Percentiles rank a stretch among this genome's conserved stretches.
Evolutionary conservation across 2,888 invertebrate species (phyloP).

Genomic region (Cepaea hortensis): DNA sequence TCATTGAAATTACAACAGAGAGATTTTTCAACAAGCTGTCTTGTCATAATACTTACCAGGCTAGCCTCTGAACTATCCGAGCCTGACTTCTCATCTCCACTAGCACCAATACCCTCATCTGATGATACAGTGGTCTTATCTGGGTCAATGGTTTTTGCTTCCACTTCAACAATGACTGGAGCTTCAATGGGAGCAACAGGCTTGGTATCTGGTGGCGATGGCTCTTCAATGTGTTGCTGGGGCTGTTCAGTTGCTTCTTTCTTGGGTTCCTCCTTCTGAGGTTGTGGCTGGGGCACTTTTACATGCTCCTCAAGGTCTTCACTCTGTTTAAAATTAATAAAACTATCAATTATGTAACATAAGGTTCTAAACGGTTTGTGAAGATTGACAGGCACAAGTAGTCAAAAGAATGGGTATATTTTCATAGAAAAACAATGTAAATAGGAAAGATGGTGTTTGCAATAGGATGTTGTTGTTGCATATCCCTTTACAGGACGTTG

Average conservation of each 20-base stretch:
- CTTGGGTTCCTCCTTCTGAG: not conserved
- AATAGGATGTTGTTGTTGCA: too few species aligned
- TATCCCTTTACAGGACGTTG: too few species aligned
- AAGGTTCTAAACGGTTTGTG: too few species aligned
- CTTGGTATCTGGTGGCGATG: not conserved
- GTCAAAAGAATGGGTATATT: too few species aligned
- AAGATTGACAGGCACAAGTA: too few species aligned
- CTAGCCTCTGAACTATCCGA: conserved; percentile 17
- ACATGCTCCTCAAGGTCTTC: not conserved
- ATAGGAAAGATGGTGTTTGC: too few species aligned
- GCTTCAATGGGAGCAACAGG: not conserved
- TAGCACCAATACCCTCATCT: conserved; percentile 25
- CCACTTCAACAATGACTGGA: not conserved
- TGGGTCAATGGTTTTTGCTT: not conserved
- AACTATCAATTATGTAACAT: too few species aligned
- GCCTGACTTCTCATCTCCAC: conserved; percentile 25
- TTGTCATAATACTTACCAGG: not conserved
- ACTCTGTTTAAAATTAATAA: conserved; percentile 6
- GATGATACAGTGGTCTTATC: conserved; percentile 17
- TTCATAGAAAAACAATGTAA: too few species aligned
- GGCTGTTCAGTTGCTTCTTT: not conserved
- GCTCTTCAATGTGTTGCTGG: conserved; percentile 1
- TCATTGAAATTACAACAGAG: not conserved
- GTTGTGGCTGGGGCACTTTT: conserved; percentile 6
- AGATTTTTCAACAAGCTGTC: not conserved